Evolutionary conservation across 2,113 vertebrate genomes (phyloP), one percentile per base, ranked within the genome.

Genomic region (Paramisgurnus dabryanus): DNA sequence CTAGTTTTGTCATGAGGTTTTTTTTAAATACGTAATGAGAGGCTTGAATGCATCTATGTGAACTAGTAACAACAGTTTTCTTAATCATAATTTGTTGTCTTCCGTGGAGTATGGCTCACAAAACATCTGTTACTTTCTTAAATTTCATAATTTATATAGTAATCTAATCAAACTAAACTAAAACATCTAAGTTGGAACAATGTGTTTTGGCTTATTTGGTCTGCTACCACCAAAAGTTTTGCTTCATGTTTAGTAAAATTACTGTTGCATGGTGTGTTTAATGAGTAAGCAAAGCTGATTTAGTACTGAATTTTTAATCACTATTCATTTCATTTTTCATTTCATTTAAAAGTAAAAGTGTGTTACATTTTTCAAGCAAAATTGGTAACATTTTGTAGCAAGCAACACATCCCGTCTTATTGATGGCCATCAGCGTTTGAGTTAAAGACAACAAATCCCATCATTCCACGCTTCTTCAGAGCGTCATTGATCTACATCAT

Each of bases 221-320:
- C 6, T 64, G 1, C 63, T 67, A 50, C 43, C 40, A 9, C 4
- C 53, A 15, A 49, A 67, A 69, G 9, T 15, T 58, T 45, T 63
- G 60, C 63, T 11, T 17, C 47, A 65, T 45, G 64, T 75, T 76
- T 45, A 65, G 57, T 70, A 47, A 53, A 11, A 69, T 80, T 83
- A 18, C 17, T 83, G 72, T 83, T 66, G 66, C 71, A 76, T 55
- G 27, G 67, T 69, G 43, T 64, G 65, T 83, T 71, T 43, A 39
- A 58, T 63, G 53, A 83, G 79, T 43, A 65, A 80, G 73, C 50
- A 8, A 27, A 13, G 64, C 70, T 39, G 43, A 22, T 72, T 15
- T 57, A 27, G 40, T 65, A 74, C 11, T 69, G 7, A 63, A 80
- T 67, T 67, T 85, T 80, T 75, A 77, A 83, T 22, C 22, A 11